Conservation (phyloP, 2,113 vertebrate genomes). For the Argyrosomus japonicus region DNA sequence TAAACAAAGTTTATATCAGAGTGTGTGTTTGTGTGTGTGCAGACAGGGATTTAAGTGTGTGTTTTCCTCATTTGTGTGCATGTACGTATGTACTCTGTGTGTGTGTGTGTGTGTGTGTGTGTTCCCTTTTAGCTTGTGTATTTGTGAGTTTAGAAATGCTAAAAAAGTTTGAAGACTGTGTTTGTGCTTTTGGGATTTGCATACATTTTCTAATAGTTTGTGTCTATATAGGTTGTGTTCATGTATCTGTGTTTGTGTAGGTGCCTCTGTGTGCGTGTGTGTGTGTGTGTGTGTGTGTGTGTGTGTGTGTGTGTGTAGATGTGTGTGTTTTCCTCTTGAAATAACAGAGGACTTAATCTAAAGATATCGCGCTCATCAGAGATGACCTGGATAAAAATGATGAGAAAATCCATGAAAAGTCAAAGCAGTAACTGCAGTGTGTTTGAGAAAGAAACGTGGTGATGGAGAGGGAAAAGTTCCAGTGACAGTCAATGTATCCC, state of each 20-base stretch:
- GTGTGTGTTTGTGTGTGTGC: constrained; percentile 13
- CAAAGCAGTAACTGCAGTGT: not conserved
- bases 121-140: not conserved
- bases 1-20: constrained; percentile 44
- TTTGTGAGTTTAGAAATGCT: not conserved
- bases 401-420: constrained; percentile 7
- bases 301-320: not conserved
- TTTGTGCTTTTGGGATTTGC: constrained; percentile 18
- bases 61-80: not conserved
- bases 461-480: not conserved
- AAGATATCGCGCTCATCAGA: constrained; percentile 45
- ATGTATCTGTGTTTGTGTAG: not conserved
- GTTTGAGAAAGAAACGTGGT: not conserved
- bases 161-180: constrained; percentile 4
- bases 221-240: not conserved
- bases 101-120: not conserved
- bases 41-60: not conserved
- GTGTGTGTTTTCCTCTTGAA: not conserved
- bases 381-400: constrained; percentile 49
- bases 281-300: not conserved
- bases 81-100: not conserved
- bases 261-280: not conserved
- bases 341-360: constrained; percentile 8
- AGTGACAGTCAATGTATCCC: not conserved
- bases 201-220: constrained; percentile 11